phyloP scores from a whole-genome alignment of 2,797 vertebrate genomes.

The Gymnothorax javanicus region DNA sequence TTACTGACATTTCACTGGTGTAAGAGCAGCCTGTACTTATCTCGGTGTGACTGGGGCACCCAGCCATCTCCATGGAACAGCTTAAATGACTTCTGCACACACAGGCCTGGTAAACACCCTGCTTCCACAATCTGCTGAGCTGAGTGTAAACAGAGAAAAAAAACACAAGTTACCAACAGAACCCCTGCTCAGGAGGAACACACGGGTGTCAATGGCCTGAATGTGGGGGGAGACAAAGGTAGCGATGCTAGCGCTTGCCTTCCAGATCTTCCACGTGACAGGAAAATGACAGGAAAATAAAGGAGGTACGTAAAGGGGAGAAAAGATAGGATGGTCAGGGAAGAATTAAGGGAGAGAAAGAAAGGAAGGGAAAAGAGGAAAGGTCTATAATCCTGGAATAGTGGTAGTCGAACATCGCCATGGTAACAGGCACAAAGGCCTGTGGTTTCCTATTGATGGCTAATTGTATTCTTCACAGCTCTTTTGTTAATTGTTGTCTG shows the following conservation, averaged over 20 bases:
- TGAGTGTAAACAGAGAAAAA: slow-evolving; percentile 14
- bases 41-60: background rate
- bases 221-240: slow-evolving; percentile 51
- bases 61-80: background rate
- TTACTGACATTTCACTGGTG: background rate
- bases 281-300: slow-evolving; percentile 46
- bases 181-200: slow-evolving; percentile 55
- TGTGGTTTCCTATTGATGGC: slow-evolving; percentile 84
- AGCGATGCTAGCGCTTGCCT: slow-evolving; percentile 37
- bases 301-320: slow-evolving; percentile 41
- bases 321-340: slow-evolving; percentile 33
- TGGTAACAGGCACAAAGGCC: slow-evolving; percentile 84
- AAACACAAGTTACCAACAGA: slow-evolving; percentile 45
- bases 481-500: slow-evolving; percentile 90
- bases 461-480: slow-evolving; percentile 88
- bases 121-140: slow-evolving; percentile 10
- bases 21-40: background rate
- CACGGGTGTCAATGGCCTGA: slow-evolving; percentile 59
- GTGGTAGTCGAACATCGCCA: slow-evolving; percentile 81
- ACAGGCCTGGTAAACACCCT: slow-evolving; percentile 5
- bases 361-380: slow-evolving; percentile 58
- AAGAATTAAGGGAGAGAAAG: slow-evolving; percentile 52
- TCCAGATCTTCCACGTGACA: slow-evolving; percentile 54
- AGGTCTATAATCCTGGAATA: slow-evolving; percentile 76
- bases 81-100: background rate